Evolutionary conservation across 2,113 vertebrate genomes (phyloP), one percentile per base, ranked within the genome.

Genomic region (Micromys minutus): DNA sequence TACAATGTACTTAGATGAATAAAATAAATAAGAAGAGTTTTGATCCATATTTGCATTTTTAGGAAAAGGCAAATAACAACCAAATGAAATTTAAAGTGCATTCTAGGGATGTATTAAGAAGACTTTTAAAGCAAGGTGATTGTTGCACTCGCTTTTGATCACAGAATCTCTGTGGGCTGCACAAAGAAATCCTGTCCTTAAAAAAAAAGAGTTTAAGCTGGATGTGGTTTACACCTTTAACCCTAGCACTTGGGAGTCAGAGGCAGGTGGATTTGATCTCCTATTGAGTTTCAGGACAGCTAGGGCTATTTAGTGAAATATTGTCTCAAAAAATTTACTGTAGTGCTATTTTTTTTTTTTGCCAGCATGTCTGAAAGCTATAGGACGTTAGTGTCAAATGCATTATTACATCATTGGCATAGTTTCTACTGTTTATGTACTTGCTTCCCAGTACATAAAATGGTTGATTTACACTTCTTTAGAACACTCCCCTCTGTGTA

Each of bases 341-440:
- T 29, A 47, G 42, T 47, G 24, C 34, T 80, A 21, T 57, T 47
- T 61, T 59, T 50, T 2, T 59, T 57, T 89, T 86, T 31, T 47
- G 59, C 36, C 19, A 76, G 45, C 39, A 52, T 36, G 61, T 29
- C 85, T 50, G 31, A 61, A 75, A n/a, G 42, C 52, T 50, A 55
- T 21, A 83, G 50, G 59, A 42, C 50, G 45, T 67, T 15, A 55
- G 71, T 45, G 45, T 92, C 86, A 81, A 71, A 72, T 13, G 74
- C 89, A 77, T 47, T 85, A 74, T 94, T 63, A 91, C 77, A 75
- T 77, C 91, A 95, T 4, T 21, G 87, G 89, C 39, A 76, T 45
- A 89, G 57, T 89, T 93, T 74, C 63, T 87, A 26, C 47, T 24
- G 34, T 63, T 59, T 83, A 39, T 47, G 24, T 50, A 13, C n/a